Evolutionary conservation across 2,797 vertebrate genomes (phyloP).

Genomic region (Clarias fuscus): DNA sequence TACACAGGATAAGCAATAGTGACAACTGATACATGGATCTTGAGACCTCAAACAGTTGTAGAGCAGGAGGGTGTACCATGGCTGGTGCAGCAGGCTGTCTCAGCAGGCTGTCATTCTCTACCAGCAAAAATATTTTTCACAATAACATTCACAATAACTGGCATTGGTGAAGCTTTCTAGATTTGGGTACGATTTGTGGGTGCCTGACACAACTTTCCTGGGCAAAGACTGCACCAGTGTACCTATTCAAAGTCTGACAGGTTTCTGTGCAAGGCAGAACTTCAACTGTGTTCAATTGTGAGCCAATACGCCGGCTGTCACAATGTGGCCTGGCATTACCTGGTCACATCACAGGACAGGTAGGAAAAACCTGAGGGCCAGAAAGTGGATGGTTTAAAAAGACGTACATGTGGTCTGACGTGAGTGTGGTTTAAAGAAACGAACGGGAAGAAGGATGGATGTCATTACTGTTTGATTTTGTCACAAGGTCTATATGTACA

Average conservation of each 20-base stretch:
- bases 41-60: neutral
- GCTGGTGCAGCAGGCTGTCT: neutral
- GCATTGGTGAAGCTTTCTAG: neutral
- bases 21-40: no score
- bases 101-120: neutral
- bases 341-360: neutral
- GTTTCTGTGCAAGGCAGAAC: neutral
- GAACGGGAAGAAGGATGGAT: neutral
- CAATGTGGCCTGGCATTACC: neutral
- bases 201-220: neutral
- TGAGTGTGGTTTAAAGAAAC: neutral
- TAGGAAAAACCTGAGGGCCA: neutral
- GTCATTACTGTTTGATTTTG: neutral
- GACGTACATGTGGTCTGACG: neutral
- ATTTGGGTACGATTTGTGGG: neutral
- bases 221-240: neutral
- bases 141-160: neutral
- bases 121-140: neutral
- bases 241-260: no score
- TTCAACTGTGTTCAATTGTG: neutral
- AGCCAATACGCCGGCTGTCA: neutral
- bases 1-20: no score
- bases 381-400: neutral
- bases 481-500: neutral
- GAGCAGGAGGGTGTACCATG: neutral